Evolutionary conservation across 2,113 vertebrate genomes (phyloP).

Genomic region (Cichladusa arquata): DNA sequence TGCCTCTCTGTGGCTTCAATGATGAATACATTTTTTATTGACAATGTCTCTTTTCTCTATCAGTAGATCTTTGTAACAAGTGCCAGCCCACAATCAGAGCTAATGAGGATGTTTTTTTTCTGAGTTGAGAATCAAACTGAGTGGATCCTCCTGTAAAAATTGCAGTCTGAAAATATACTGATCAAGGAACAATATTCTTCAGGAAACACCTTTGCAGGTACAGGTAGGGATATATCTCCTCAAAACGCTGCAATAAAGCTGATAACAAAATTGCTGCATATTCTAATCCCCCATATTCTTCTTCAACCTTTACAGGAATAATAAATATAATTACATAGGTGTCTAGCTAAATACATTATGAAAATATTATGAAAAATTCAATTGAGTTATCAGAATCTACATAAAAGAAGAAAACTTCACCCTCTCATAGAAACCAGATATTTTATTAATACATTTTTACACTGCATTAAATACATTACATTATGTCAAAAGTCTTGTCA

Average conservation of each 20-base stretch:
- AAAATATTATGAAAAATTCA: not conserved
- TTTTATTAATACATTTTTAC: not conserved
- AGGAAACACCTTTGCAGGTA: not conserved
- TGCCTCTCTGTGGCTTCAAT: not conserved
- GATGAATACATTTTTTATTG: not conserved
- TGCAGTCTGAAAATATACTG: not conserved
- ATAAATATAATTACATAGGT: not conserved
- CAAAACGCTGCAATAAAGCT: not conserved
- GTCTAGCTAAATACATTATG: not conserved
- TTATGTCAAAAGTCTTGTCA: not conserved
- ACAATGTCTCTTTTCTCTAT: not conserved
- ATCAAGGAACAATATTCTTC: not conserved
- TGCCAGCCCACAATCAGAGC: not conserved
- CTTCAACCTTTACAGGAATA: not conserved
- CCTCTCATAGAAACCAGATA: not conserved
- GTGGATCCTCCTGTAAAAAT: not conserved
- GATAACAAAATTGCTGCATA: not conserved
- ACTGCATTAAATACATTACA: not conserved
- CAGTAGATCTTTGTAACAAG: not conserved
- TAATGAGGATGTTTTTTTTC: not conserved
- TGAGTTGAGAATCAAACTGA: not conserved
- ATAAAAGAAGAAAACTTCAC: not conserved
- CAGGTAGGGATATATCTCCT: not conserved
- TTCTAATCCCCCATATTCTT: not conserved
- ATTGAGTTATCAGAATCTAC: not conserved